These are phyloP conservation scores for Neoaliturus tenellus DNA, from an alignment of 2,888 invertebrate genomes.

Conservation along the genomic window DNA sequence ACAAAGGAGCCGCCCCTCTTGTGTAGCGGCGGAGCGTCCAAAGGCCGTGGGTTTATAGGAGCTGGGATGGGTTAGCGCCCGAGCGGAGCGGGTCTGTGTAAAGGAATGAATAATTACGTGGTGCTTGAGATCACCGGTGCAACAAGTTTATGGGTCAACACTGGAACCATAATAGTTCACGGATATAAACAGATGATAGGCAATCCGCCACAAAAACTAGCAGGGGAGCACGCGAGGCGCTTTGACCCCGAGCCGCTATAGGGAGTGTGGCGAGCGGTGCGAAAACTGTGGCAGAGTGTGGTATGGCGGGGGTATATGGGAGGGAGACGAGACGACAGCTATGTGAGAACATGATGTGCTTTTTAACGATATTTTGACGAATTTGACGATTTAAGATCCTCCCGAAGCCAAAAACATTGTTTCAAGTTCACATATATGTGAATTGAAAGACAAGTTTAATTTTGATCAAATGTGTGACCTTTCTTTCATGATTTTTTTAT, in stretches of 20 bases:
- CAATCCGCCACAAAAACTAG: conserved; percentile 31
- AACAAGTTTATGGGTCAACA: conserved; percentile 58
- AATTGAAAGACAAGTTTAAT: too few relatives aligned
- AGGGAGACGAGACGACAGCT: too few relatives aligned
- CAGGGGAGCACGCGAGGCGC: conserved; percentile 25
- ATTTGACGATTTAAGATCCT: too few relatives aligned
- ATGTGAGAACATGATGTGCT: too few relatives aligned
- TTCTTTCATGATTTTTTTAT: too few relatives aligned
- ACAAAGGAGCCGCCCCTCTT: background rate
- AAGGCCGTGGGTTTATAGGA: conserved; percentile 42
- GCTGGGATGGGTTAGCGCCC: conserved; percentile 17
- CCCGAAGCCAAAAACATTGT: too few relatives aligned
- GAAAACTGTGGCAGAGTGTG: background rate
- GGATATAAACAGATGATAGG: conserved; percentile 52
- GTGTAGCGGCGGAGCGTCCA: background rate
- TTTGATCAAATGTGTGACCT: too few relatives aligned
- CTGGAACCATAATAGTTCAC: conserved; percentile 56
- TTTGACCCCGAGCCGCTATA: background rate
- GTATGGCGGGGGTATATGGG: too few relatives aligned
- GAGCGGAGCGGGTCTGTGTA: conserved; percentile 21
- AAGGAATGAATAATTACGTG: conserved; percentile 55
- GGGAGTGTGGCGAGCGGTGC: background rate
- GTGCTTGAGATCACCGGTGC: conserved; percentile 47
- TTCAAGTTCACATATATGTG: too few relatives aligned
- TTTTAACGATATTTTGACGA: too few relatives aligned